Evolutionary conservation across 2,888 invertebrate species (phyloP).

Genomic region (Eupithecia abbreviata): DNA sequence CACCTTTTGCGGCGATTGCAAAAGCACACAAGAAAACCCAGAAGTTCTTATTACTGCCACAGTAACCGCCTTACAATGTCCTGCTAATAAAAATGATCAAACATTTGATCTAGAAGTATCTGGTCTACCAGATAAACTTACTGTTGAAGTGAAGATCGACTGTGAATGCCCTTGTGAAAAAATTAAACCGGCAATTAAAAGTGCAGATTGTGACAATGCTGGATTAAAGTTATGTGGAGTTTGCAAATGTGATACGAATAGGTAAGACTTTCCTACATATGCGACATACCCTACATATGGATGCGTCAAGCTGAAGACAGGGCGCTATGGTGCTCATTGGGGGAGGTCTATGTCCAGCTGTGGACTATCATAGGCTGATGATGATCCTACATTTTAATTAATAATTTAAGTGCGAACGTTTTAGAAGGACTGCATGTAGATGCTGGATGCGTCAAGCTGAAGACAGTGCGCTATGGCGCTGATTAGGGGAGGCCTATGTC

Average conservation of each 20-base stretch:
- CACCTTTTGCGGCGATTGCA: constrained; percentile 24
- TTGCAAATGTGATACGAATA: constrained; percentile 82
- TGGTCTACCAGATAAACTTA: constrained; percentile 87
- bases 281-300: too few relatives aligned
- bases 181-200: constrained; percentile 59
- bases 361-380: too few relatives aligned
- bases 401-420: too few relatives aligned
- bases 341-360: too few relatives aligned
- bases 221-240: constrained; percentile 86
- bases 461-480: too few relatives aligned
- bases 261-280: constrained; percentile 50
- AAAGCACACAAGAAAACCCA: constrained; percentile 22
- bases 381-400: too few relatives aligned
- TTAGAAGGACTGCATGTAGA: too few relatives aligned
- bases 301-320: too few relatives aligned
- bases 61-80: constrained; percentile 55
- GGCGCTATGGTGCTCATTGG: too few relatives aligned
- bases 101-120: constrained; percentile 73
- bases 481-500: too few relatives aligned
- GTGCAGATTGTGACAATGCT: constrained; percentile 60
- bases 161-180: constrained; percentile 91
- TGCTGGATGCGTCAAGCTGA: too few relatives aligned
- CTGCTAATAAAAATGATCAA: constrained; percentile 29
- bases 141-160: constrained; percentile 86
- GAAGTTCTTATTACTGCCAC: constrained; percentile 51